Percentiles rank a stretch among this genome's conserved stretches.
These are phyloP conservation scores for Myopa tessellatipennis DNA, from an alignment of 2,888 invertebrate species.

Conservation along the genomic window DNA sequence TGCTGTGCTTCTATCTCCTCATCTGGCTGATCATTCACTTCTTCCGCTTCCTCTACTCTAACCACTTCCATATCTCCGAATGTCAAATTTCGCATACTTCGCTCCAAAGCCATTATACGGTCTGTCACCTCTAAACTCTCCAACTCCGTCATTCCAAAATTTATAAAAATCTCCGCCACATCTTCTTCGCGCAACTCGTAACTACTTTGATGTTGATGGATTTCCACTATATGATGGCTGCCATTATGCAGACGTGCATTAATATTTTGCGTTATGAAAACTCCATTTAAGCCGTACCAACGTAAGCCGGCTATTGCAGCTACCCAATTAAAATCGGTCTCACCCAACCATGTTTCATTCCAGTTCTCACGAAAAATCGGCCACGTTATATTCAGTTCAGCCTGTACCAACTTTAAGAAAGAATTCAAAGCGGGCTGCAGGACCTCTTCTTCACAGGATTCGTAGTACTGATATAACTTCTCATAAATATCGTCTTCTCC, in stretches of 20 bases:
- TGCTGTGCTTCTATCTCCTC: not conserved
- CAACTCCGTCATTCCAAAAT: constrained; percentile 53
- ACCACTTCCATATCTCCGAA: constrained; percentile 29
- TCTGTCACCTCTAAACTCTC: constrained; percentile 47
- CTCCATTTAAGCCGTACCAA: constrained; percentile 55
- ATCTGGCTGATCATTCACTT: not conserved
- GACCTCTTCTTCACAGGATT: constrained; percentile 47
- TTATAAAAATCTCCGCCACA: constrained; percentile 48
- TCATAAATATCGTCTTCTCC: constrained; percentile 43
- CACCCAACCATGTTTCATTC: constrained; percentile 53
- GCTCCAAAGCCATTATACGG: constrained; percentile 52
- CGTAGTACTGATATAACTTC: constrained; percentile 51
- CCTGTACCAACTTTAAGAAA: constrained; percentile 51
- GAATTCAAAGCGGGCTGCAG: constrained; percentile 52
- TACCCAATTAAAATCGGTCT: constrained; percentile 57
- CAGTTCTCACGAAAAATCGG: constrained; percentile 55
- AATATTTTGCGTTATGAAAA: constrained; percentile 54
- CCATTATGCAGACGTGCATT: constrained; percentile 56
- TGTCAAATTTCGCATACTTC: constrained; percentile 50
- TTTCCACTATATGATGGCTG: constrained; percentile 53
- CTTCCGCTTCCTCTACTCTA: constrained; percentile 17
- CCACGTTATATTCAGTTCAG: constrained; percentile 54
- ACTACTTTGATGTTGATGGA: constrained; percentile 49
- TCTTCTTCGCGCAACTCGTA: constrained; percentile 34
- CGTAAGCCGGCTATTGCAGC: constrained; percentile 52